Evolutionary conservation across 1,140 invertebrate genomes (phyloP).

Genomic region (Oppia nitens): DNA sequence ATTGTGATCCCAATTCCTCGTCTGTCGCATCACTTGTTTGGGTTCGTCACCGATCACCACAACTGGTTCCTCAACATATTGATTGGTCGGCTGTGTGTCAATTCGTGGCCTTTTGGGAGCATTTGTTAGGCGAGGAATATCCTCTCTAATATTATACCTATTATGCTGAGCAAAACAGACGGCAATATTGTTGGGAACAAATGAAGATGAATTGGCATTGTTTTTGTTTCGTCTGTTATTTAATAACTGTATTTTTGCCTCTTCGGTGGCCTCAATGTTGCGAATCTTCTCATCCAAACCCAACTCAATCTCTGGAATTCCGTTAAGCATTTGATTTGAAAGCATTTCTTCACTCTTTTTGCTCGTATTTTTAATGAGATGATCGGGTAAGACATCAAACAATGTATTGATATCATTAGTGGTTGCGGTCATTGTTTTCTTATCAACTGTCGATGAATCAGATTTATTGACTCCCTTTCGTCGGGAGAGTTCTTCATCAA

Average conservation of each 20-base stretch:
- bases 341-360: conserved; percentile 93
- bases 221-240: conserved; percentile 59
- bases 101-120: background rate
- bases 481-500: conserved; percentile 70
- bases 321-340: conserved; percentile 98
- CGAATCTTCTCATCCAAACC: conserved; percentile 96
- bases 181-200: conserved; percentile 94
- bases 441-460: background rate
- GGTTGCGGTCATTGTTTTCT: background rate
- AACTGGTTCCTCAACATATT: conserved; percentile 17
- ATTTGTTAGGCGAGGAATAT: background rate
- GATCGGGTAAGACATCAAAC: conserved; percentile 50
- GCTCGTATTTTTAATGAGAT: conserved; percentile 45
- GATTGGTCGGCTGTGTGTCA: background rate
- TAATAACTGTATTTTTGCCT: conserved; percentile 71
- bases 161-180: conserved; percentile 96
- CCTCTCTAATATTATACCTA: conserved; percentile 35
- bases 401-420: conserved; percentile 18
- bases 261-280: conserved; percentile 95
- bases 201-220: conserved; percentile 74
- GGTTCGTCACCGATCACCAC: conserved; percentile 17
- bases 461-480: conserved; percentile 29
- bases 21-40: conserved; percentile 2
- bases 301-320: conserved; percentile 98
- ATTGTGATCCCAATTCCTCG: background rate